A percentile compares a stretch with the other conserved stretches of the same genome.
Conservation (phyloP, 2,888 invertebrate genomes). For the Morinoia aosen region DNA sequence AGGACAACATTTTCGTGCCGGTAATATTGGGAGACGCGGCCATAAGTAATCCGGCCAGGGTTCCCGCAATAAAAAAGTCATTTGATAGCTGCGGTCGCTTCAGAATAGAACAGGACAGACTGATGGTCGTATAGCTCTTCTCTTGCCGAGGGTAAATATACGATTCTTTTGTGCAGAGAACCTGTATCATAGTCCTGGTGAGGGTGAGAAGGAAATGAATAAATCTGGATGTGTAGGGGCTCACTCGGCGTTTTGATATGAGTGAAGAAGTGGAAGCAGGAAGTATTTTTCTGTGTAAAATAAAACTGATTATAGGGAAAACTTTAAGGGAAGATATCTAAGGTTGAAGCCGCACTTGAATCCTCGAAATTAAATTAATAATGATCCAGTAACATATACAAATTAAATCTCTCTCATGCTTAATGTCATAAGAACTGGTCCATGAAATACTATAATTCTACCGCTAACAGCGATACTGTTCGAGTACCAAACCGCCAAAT, state of each 20-base stretch:
- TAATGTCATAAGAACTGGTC: no score
- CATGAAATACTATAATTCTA: no score
- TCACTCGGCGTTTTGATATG: neutral
- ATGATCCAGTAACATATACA: no score
- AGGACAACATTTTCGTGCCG: constrained; percentile 40
- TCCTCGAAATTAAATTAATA: no score
- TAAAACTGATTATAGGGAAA: no score
- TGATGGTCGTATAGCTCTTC: constrained; percentile 3
- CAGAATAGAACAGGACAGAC: constrained; percentile 17
- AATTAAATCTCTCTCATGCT: no score
- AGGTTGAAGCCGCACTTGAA: no score
- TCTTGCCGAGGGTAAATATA: neutral
- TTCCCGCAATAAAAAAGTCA: constrained; percentile 44
- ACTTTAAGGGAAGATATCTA: no score
- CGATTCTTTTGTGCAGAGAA: neutral
- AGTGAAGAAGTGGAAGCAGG: neutral
- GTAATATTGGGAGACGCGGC: constrained; percentile 1
- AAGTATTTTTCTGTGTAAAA: neutral
- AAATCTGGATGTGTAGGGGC: neutral
- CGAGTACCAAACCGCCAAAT: no score
- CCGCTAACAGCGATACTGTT: no score
- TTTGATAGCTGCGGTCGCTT: constrained; percentile 32
- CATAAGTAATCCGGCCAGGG: constrained; percentile 33
- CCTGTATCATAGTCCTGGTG: neutral
- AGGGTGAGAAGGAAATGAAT: neutral